Conservation (phyloP, 1,140 invertebrate genomes). For the Drosophila pandora region DNA sequence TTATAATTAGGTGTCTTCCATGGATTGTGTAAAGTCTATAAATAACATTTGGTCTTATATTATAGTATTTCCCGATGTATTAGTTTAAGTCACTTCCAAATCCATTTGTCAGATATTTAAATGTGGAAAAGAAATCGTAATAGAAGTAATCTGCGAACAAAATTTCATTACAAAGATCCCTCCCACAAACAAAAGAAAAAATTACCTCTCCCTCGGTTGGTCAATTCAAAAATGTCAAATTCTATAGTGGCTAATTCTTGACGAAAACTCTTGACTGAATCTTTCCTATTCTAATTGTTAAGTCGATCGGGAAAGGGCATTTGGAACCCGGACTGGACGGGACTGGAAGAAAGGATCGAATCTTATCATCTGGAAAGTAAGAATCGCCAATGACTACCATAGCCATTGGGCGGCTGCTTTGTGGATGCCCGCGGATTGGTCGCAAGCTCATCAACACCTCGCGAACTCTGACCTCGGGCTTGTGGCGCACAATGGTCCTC, state of each 20-base stretch:
- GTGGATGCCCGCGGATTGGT: constrained; percentile 14
- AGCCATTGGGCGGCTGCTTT: constrained; percentile 30
- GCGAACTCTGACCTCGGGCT: constrained; percentile 22
- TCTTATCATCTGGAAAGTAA: background rate
- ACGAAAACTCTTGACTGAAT: constrained; percentile 13
- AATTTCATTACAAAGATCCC: constrained; percentile 7
- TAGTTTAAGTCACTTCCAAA: background rate
- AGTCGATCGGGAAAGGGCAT: background rate
- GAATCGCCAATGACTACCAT: constrained; percentile 54
- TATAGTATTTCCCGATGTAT: background rate
- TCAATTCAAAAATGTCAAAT: constrained; percentile 66
- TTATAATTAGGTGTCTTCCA: too few species aligned
- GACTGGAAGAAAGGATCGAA: background rate
- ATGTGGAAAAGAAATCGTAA: constrained; percentile 1
- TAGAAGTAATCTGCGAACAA: constrained; percentile 6
- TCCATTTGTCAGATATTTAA: background rate
- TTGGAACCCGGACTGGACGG: background rate
- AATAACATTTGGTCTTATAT: too few species aligned
- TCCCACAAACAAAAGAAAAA: constrained; percentile 11
- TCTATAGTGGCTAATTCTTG: constrained; percentile 53
- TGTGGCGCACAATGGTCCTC: constrained; percentile 37
- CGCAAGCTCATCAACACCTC: constrained; percentile 41
- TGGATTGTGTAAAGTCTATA: too few species aligned
- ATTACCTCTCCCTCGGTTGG: constrained; percentile 16
- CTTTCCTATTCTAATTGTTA: background rate